Base-by-base conservation (phyloP, 2,113 vertebrate genomes). In the Himantopus leucocephalus region DNA sequence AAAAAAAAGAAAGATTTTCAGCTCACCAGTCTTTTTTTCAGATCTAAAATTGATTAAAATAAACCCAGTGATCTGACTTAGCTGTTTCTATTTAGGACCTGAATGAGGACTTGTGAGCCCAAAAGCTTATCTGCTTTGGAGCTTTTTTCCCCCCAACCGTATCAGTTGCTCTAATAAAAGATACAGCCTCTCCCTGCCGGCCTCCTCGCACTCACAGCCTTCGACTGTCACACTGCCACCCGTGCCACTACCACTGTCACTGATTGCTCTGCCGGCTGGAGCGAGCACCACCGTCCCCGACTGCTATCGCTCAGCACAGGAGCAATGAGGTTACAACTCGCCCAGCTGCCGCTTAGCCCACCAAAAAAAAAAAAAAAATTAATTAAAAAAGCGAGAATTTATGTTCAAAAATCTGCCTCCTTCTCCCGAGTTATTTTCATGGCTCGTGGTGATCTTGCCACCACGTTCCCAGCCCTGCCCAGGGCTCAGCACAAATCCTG, bases 41-140 rank as follows among this genome's bases (percentile, higher is more conserved):
- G 90, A 67, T 52, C 26, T 92, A 90, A 94, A 96, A 97, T 95
- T 97, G 96, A 95, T 96, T 93, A 92, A 94, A 96, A 97, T 93
- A 95, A 93, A 88, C 56, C 95, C 78, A 8, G 34, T 32, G 94
- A 96, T 93, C 88, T 75, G 94, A 90, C 90, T 96, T 73, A 95
- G 93, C 90, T 63, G 90, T 88, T 97, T 93, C 94, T 96, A 94
- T 97, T 96, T 96, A 72, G 75, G 85, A 93, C 43, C 77, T 24
- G 56, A 94, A 96, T 76, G 79, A 96, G 63, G 94, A 60, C 79
- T 88, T 62, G 20, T 17, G 86, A 97, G 88, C 85, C 88, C 90
- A 76, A 95, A 94, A 96, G 95, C 94, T 97, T 62, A 95, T 94
- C 94, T 93, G 88, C 95, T 97, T 90, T 92, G 95, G 78, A 94